Evolutionary conservation across 2,113 vertebrate species (phyloP).

Genomic region (Saccopteryx bilineata): DNA sequence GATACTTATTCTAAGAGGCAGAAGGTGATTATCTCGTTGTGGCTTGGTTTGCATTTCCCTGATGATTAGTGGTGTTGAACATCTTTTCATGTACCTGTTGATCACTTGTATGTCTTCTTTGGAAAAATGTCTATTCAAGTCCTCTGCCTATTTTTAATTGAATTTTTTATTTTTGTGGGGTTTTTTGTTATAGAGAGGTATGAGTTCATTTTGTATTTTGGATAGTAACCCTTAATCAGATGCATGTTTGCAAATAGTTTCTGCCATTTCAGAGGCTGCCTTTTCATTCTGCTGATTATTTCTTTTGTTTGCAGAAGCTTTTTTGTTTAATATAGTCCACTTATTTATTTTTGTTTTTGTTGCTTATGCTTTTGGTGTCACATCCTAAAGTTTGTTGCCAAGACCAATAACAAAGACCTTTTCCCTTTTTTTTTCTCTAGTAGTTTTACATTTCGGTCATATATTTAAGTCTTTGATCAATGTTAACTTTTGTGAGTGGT

Average conservation of each 20-base stretch:
- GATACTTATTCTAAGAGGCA: background rate
- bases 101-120: background rate
- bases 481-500: background rate
- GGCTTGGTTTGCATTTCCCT: background rate
- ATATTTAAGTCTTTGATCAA: background rate
- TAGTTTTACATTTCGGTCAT: background rate
- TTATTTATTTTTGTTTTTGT: no score
- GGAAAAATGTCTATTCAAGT: background rate
- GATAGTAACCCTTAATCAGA: background rate
- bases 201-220: background rate
- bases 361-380: background rate
- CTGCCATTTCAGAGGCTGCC: background rate
- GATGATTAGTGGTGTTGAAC: background rate
- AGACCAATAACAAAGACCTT: background rate
- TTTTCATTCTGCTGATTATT: no score
- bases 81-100: background rate
- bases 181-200: background rate
- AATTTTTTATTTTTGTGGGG: background rate
- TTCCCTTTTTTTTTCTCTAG: background rate
- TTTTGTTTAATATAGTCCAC: no score
- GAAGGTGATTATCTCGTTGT: background rate
- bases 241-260: background rate
- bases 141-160: background rate
- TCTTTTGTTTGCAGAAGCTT: no score
- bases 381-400: background rate